Base-by-base conservation (phyloP, 2,888 invertebrate species). In the Cryptocephalus moraei region DNA sequence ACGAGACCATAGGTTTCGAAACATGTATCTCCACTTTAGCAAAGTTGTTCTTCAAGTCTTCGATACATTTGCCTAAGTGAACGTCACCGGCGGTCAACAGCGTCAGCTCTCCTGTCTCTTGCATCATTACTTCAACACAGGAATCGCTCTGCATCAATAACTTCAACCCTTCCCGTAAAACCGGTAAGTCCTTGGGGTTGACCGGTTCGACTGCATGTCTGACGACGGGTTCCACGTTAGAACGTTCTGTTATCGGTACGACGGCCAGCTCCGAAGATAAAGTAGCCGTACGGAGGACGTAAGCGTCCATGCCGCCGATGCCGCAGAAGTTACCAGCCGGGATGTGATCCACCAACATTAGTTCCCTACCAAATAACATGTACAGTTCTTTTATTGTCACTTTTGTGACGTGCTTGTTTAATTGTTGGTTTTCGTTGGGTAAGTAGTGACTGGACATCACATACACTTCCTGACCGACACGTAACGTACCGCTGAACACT, bases 1-100 rank as follows among this genome's bases (percentile, higher is more conserved):
- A 92, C 8, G 96, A 90, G 1, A 99, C 96, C 59, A 99, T 96
- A 0, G 97, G 97, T 62, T 88, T 83, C 0, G 97, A 97, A 0
- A 91, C 91, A 53, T 84, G 84, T n/a, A 96, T 75, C 43, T 90
- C 85, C 49, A 91, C 81, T 67, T 86, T 86, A 0, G 89, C 91
- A 71, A 91, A 94, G 55, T 82, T 80, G 49, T 74, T 76, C 57
- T 79, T 83, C 45, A 99, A 76, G 73, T 99, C 99, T 64, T 91
- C 89, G 6, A 99, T 74, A 71, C 99, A 99, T 63, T 94, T 84
- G 65, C 96, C 91, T 45, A 99, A 77, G 71, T 99, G 99, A 1
- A 99, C 90, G 73, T 99, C 95, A 0, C 99, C 99, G 1, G 96
- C 89, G 0, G 97, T 95, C 2, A 91, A 81, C 32, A 99, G 75